Base-by-base conservation (phyloP, 2,797 vertebrate genomes). In the Hippoglossus hippoglossus region DNA sequence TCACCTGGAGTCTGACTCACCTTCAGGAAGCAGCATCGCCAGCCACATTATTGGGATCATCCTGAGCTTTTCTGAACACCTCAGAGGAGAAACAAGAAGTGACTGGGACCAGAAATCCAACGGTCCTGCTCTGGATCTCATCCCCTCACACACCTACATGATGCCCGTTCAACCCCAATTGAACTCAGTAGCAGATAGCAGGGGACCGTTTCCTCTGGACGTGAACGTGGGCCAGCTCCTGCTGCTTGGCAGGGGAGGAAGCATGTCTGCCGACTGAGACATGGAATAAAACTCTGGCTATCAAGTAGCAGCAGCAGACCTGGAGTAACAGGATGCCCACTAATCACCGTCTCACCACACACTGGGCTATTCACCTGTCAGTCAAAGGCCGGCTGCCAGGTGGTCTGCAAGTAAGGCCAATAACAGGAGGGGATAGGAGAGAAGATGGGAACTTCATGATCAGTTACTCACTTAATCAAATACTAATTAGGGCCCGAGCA, bases 221-320 rank as follows among this genome's bases (percentile, higher is more conserved):
- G 19, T 77, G 75, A 51, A 49, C 44, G n/a, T 68, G 50, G 63
- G 21, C 55, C 68, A 41, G 76, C 77, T 72, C 81, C 83, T 62
- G 81, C 58, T 36, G 84, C 83, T 88, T 88, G 85, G 88, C 86
- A 82, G 85, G 75, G 64, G 89, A 82, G 81, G 61, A 71, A 34
- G 79, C 83, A 47, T 73, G 89, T 86, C 91, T 80, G 66, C 85
- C 49, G 75, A 71, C 83, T 46, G 79, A 82, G 77, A 78, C 75
- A 36, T 44, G 91, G 90, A 94, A 94, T 87, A 84, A 87, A 93
- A 95, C 89, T 90, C 92, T 67, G 61, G 91, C 87, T 94, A 94
- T 95, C 94, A 85, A 77, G 75, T 95, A 69, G 88, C 94, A 88
- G 80, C 80, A 67, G 79, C 80, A 75, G 85, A 82, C 69, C 6